phyloP scores from a whole-genome alignment of 2,888 invertebrate species.

The Chydorus sphaericus region DNA sequence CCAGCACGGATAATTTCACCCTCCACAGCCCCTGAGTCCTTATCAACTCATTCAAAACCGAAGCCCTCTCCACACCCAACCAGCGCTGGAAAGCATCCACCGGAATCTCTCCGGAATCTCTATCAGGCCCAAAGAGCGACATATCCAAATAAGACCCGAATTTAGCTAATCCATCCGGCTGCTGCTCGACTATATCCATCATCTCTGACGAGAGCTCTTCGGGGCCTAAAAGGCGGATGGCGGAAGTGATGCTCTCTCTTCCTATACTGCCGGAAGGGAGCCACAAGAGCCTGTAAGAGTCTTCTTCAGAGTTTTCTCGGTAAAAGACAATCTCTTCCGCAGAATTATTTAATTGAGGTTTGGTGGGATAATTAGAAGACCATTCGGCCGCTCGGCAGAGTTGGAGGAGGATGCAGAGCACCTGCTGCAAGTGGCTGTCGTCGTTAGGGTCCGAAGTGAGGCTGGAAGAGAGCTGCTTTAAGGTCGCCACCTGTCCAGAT shows the following conservation, averaged over 20 bases:
- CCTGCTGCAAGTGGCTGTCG: neutral
- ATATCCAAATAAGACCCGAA: too few relatives aligned
- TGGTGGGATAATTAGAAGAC: too few relatives aligned
- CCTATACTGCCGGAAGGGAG: too few relatives aligned
- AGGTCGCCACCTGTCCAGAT: conserved; percentile 2
- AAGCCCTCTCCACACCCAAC: conserved; percentile 75
- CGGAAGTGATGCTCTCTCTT: too few relatives aligned
- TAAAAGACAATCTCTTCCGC: neutral
- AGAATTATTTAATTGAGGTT: too few relatives aligned
- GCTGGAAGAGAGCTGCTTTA: neutral
- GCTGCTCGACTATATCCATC: too few relatives aligned
- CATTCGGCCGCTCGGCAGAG: neutral
- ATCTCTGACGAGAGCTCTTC: too few relatives aligned
- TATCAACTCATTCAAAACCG: conserved; percentile 66
- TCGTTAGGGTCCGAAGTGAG: neutral
- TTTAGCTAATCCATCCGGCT: too few relatives aligned
- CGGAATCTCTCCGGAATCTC: conserved; percentile 17
- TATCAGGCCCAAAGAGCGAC: too few relatives aligned
- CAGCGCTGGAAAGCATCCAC: conserved; percentile 39
- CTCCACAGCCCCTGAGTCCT: conserved; percentile 42
- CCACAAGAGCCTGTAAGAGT: neutral
- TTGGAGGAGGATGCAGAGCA: neutral
- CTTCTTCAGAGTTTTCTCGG: neutral
- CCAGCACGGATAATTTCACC: conserved; percentile 2
- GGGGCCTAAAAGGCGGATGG: too few relatives aligned